Conservation (phyloP, 1,140 invertebrate genomes). For the Drosophila neocordata region DNA sequence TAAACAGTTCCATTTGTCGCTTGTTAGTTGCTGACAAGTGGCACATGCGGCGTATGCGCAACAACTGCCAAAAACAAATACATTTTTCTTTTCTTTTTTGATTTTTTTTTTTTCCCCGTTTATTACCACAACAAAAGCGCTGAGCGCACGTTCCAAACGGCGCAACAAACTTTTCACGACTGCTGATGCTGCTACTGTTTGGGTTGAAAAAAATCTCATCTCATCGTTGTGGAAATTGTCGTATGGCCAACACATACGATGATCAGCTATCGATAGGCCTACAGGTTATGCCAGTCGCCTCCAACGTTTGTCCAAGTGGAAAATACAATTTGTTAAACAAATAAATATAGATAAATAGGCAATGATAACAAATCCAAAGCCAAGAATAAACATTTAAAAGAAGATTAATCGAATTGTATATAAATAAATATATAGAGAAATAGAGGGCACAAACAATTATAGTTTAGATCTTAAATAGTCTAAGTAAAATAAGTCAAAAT, state of each 20-base stretch:
- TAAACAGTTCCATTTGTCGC: slow-evolving; percentile 27
- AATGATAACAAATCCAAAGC: slow-evolving; percentile 3
- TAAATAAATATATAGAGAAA: too few species aligned
- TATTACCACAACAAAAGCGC: slow-evolving; percentile 27
- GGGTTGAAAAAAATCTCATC: not conserved
- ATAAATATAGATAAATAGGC: slow-evolving; percentile 20
- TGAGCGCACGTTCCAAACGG: slow-evolving; percentile 61
- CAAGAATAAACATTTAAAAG: not conserved
- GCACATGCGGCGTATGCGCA: slow-evolving; percentile 66
- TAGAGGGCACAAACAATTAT: too few species aligned
- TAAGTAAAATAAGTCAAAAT: too few species aligned
- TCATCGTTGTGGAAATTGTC: slow-evolving; percentile 51
- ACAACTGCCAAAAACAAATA: slow-evolving; percentile 33
- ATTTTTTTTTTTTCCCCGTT: not conserved
- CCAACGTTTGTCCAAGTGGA: slow-evolving; percentile 4
- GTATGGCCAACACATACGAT: slow-evolving; percentile 29
- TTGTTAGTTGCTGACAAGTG: slow-evolving; percentile 56
- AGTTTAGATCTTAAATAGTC: too few species aligned
- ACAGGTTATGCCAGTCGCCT: not conserved
- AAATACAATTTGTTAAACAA: slow-evolving; percentile 9
- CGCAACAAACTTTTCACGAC: slow-evolving; percentile 69
- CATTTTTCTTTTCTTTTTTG: slow-evolving; percentile 45
- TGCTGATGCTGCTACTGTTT: slow-evolving; percentile 51
- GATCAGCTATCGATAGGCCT: slow-evolving; percentile 54
- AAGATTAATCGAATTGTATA: too few species aligned